Base-by-base conservation (phyloP, 1,140 invertebrate genomes). In the Magallana ariakensis region DNA sequence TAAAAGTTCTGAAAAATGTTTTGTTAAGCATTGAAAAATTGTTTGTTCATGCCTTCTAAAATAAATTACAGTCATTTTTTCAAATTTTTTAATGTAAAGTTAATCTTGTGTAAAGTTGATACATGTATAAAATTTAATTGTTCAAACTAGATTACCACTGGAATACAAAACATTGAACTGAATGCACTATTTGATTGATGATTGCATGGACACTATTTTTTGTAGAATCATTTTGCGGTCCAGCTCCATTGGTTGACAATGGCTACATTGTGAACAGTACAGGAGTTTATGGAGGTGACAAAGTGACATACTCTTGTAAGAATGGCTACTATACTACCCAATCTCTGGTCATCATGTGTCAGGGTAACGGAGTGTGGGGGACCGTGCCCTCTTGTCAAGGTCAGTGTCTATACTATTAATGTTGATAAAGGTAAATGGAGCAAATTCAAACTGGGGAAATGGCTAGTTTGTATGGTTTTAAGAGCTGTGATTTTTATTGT, bases 221-320 rank as follows among this genome's bases (percentile, higher is more conserved):
- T 85, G 10, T 46, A 90, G 90, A 86, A 26, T 87, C 87, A 58
- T 88, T 88, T 75, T 90, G 90, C 83, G 88, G 88, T 33, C 54
- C 80, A 9, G 81, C 83, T 8, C 85, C 84, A 13, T 6, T 57
- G 53, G 62, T 90, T n/a, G 19, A 6, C 4, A 87, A 90, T 80
- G 88, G 87, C 57, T 89, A 87, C 85, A 81, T 90, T 58, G 22
- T 81, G 57, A 58, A 80, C 13, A 83, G 81, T 19, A 70, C 62
- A 53, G 88, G 88, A 13, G 22, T 87, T 7, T 87, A 84, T 83
- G 87, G 86, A 19, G 88, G 88, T 3, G 83, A 88, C 62, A 56
- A 75, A 54, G 90, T 85, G 3, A 83, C 60, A 8, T 90, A 90
- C 80, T 6, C 58, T 22, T 90, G 90, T 86, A 80, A 85, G 0